Percentiles rank a stretch among this genome's conserved stretches.
Evolutionary conservation across 2,797 vertebrate species (phyloP).

Genomic region (Chiloscyllium punctatum): DNA sequence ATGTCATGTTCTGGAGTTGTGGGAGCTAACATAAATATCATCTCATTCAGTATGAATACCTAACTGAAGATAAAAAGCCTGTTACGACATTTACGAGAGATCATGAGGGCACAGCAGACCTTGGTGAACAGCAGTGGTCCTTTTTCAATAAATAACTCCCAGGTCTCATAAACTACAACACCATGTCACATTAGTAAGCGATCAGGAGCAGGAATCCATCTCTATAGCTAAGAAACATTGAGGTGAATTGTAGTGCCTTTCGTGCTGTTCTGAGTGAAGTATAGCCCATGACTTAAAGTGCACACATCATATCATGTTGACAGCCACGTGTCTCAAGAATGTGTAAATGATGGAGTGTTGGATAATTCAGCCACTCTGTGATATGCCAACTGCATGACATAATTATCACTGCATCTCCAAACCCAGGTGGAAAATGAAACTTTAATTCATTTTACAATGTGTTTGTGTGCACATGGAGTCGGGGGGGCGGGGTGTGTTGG

Average conservation of each 20-base stretch:
- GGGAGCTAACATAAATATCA: too few relatives aligned
- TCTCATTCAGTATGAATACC: too few relatives aligned
- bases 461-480: too few relatives aligned
- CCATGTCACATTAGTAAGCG: background rate
- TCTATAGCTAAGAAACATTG: background rate
- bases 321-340: background rate
- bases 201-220: background rate
- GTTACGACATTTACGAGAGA: too few relatives aligned
- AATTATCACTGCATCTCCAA: background rate
- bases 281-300: background rate
- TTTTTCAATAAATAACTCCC: too few relatives aligned
- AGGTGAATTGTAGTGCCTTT: background rate
- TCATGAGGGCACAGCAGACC: too few relatives aligned
- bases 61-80: too few relatives aligned
- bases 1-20: too few relatives aligned
- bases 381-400: background rate
- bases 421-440: background rate
- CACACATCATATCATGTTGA: background rate
- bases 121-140: too few relatives aligned
- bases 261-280: background rate
- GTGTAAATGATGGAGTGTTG: background rate
- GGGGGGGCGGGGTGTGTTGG: too few relatives aligned
- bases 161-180: too few relatives aligned
- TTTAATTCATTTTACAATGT: background rate
- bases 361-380: background rate